phyloP scores from a whole-genome alignment of 1,140 invertebrate genomes.

The Drosophila neocordata region DNA sequence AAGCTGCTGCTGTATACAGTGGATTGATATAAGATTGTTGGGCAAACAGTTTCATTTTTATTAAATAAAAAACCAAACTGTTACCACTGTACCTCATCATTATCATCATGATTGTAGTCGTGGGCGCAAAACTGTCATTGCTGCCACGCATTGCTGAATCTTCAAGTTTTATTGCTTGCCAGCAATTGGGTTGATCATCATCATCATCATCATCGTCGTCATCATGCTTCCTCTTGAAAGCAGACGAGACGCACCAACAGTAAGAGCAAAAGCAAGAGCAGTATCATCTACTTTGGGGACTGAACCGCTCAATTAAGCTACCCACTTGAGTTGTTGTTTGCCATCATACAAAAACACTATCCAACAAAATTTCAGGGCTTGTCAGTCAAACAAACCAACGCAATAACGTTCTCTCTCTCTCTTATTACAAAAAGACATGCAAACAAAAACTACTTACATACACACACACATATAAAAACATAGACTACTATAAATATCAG shows the following conservation, averaged over 20 bases:
- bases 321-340: conserved; percentile 39
- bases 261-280: conserved; percentile 30
- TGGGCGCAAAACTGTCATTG: conserved; percentile 70
- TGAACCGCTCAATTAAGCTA: conserved; percentile 72
- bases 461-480: too few species aligned
- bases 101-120: conserved; percentile 39
- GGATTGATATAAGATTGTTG: too few species aligned
- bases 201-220: conserved; percentile 36
- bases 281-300: conserved; percentile 30
- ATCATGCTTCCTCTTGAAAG: background rate
- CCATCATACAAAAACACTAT: conserved; percentile 22
- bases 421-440: conserved; percentile 17
- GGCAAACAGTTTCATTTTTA: too few species aligned
- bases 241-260: conserved; percentile 30
- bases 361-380: conserved; percentile 52
- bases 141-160: conserved; percentile 73
- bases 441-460: background rate
- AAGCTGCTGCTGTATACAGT: background rate
- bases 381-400: too few species aligned
- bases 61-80: background rate
- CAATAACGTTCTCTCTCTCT: conserved; percentile 13
- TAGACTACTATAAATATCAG: background rate
- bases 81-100: conserved; percentile 35
- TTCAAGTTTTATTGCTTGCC: conserved; percentile 60
- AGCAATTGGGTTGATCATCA: conserved; percentile 74